Evolutionary conservation across 2,888 invertebrate species (phyloP).

Genomic region (Epicampocera succincta): DNA sequence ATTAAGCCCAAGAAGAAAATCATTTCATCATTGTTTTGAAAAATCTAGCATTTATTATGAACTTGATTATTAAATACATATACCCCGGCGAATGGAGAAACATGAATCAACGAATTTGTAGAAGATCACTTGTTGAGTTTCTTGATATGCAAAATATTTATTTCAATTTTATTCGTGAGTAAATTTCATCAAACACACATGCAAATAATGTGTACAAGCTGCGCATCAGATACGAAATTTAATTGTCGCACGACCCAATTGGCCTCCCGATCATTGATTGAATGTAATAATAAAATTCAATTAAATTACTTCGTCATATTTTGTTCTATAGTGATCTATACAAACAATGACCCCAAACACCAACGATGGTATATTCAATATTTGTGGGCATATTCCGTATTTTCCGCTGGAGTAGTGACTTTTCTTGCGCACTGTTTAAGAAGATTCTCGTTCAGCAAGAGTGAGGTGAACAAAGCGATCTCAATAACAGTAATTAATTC

Average conservation of each 20-base stretch:
- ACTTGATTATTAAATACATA: constrained; percentile 59
- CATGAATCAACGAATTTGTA: constrained; percentile 6
- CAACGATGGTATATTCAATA: constrained; percentile 58
- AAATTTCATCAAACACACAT: constrained; percentile 1
- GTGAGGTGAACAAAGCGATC: no score
- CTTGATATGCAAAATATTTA: constrained; percentile 49
- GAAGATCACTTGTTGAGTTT: constrained; percentile 25
- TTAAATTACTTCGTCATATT: constrained; percentile 68
- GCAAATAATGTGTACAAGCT: constrained; percentile 29
- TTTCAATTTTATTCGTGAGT: constrained; percentile 12
- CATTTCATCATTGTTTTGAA: constrained; percentile 36
- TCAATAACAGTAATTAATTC: no score
- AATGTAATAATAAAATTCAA: constrained; percentile 79
- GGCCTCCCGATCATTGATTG: constrained; percentile 81
- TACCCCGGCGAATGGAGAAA: constrained; percentile 2
- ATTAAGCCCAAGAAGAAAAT: constrained; percentile 26
- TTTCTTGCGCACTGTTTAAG: constrained; percentile 20
- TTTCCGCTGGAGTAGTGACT: constrained; percentile 11
- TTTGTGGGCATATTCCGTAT: constrained; percentile 31
- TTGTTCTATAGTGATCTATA: constrained; percentile 41
- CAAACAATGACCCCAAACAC: constrained; percentile 61
- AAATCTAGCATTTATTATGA: constrained; percentile 46
- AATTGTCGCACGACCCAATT: constrained; percentile 82
- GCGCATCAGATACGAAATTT: constrained; percentile 72
- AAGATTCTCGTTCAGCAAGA: no score